phyloP scores from a whole-genome alignment of 2,113 vertebrate genomes.

The Salvator merianae region DNA sequence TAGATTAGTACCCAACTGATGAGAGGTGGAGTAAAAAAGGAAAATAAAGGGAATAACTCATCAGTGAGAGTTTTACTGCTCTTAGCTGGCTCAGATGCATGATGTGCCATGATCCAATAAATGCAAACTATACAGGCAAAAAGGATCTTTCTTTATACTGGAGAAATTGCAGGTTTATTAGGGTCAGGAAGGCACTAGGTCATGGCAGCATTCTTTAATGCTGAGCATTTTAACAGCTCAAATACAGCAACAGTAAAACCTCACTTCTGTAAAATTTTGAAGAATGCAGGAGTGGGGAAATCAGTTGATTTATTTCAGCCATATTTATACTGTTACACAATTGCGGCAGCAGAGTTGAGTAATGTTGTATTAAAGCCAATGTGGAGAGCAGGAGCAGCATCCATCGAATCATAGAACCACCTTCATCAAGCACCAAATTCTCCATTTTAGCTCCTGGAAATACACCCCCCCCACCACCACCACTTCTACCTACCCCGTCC shows the following conservation, averaged over 20 bases:
- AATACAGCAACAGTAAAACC: conserved; percentile 74
- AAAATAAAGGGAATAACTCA: conserved; percentile 64
- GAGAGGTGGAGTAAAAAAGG: conserved; percentile 50
- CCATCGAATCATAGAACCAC: conserved; percentile 73
- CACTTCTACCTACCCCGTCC: conserved; percentile 55
- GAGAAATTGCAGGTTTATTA: neutral
- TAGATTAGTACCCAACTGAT: conserved; percentile 78
- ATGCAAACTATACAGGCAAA: conserved; percentile 6
- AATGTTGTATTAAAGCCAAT: conserved; percentile 60
- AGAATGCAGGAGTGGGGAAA: conserved; percentile 44
- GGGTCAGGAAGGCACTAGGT: neutral
- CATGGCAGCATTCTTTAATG: conserved; percentile 46
- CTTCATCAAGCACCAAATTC: conserved; percentile 21
- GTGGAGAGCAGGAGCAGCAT: conserved; percentile 57
- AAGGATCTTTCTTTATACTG: conserved; percentile 10
- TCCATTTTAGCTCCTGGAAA: conserved; percentile 69
- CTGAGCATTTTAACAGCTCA: conserved; percentile 59
- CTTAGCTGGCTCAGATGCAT: conserved; percentile 68
- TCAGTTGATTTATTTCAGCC: conserved; percentile 77
- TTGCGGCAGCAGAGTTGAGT: conserved; percentile 52
- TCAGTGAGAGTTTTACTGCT: conserved; percentile 81
- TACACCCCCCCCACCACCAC: conserved; percentile 53
- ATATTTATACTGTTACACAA: conserved; percentile 64
- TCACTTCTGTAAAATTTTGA: conserved; percentile 70
- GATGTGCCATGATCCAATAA: neutral